Evolutionary conservation across 2,888 invertebrate genomes (phyloP).

Genomic region (Auanema sp.): DNA sequence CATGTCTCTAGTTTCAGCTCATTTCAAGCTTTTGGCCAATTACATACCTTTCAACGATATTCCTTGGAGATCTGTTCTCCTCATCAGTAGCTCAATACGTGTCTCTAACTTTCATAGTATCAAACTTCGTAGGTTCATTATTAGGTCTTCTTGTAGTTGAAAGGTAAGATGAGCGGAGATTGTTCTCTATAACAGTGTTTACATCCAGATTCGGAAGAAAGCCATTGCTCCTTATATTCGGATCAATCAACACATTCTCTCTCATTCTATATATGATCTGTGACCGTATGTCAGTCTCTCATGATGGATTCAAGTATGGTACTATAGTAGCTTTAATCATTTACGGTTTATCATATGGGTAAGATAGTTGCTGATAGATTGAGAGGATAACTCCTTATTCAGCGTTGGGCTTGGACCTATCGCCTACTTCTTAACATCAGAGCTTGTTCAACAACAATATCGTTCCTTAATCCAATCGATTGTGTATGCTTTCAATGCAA

Average conservation of each 20-base stretch:
- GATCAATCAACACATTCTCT: not conserved
- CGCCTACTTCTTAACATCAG: constrained; percentile 3
- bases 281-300: not conserved
- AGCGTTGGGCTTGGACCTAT: not conserved
- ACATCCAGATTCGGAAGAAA: not conserved
- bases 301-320: not conserved
- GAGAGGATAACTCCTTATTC: not conserved
- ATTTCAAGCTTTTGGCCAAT: not conserved
- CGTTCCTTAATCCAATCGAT: constrained; percentile 3
- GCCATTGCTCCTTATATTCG: not conserved
- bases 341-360: constrained; percentile 3
- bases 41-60: not conserved
- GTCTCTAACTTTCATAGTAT: not conserved
- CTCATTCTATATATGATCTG: not conserved
- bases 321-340: constrained; percentile 3
- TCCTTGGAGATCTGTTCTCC: not conserved
- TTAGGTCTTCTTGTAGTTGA: not conserved
- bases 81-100: not conserved
- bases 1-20: not conserved
- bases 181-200: not conserved
- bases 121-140: not conserved
- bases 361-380: too few relatives aligned
- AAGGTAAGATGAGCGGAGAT: not conserved
- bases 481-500: constrained; percentile 1
- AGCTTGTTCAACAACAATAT: not conserved